Percentiles rank a stretch among this genome's conserved stretches.
phyloP scores from a whole-genome alignment of 2,888 invertebrate genomes.

The Invenusta paracnida region DNA sequence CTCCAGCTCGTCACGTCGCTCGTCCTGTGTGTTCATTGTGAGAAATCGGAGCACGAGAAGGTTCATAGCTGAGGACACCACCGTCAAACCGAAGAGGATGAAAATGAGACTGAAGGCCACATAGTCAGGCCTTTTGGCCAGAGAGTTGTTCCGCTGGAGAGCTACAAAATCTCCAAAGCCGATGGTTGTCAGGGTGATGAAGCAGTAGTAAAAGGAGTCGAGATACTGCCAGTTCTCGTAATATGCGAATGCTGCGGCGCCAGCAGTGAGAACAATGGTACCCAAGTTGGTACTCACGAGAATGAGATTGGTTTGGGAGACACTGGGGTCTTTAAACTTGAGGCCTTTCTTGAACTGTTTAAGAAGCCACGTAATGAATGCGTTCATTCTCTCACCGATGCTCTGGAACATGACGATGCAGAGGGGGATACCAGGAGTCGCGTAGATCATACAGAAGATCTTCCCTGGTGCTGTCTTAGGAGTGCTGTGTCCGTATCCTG shows the following conservation, averaged over 20 bases:
- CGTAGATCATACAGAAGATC: slow-evolving; percentile 83
- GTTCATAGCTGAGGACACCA: slow-evolving; percentile 96
- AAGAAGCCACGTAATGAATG: slow-evolving; percentile 82
- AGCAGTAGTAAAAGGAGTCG: slow-evolving; percentile 89
- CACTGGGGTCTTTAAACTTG: slow-evolving; percentile 45
- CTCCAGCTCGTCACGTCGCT: slow-evolving; percentile 87
- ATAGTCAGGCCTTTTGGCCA: slow-evolving; percentile 88
- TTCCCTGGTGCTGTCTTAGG: slow-evolving; percentile 95
- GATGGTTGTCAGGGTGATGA: slow-evolving; percentile 95
- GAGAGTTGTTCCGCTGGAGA: slow-evolving; percentile 85
- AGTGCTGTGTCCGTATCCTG: slow-evolving; percentile 86
- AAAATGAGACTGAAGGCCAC: slow-evolving; percentile 92
- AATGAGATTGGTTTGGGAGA: slow-evolving; percentile 91
- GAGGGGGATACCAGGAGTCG: slow-evolving; percentile 83
- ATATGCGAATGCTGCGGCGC: slow-evolving; percentile 85
- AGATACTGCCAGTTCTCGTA: slow-evolving; percentile 91
- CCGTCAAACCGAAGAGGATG: slow-evolving; percentile 92
- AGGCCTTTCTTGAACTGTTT: slow-evolving; percentile 68
- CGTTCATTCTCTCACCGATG: slow-evolving; percentile 94
- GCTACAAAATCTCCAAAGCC: slow-evolving; percentile 98
- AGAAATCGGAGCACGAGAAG: slow-evolving; percentile 89
- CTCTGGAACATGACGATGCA: slow-evolving; percentile 98
- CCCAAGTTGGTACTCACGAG: slow-evolving; percentile 72
- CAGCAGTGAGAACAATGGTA: slow-evolving; percentile 84
- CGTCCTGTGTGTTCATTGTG: slow-evolving; percentile 96